Base-by-base conservation (phyloP, 2,888 invertebrate species). In the Phoenoteleia sp. region DNA sequence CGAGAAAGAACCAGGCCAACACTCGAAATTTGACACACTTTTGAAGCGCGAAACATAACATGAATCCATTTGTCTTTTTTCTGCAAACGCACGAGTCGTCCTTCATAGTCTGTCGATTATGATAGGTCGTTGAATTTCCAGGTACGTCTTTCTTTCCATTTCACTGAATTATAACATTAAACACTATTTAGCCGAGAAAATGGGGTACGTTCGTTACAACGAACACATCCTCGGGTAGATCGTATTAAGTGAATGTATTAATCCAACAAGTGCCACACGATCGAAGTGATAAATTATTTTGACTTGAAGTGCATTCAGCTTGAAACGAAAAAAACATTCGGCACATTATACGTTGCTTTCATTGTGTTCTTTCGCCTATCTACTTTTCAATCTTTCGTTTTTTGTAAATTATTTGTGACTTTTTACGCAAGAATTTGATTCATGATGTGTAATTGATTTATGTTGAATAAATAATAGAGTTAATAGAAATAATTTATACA, bases 21-120 rank as follows among this genome's bases (percentile, higher is more conserved):
- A 82, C 88, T 90, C 89, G 90, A 92, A 91, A 91, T 91, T 91
- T 88, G 91, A 90, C 91, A 90, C 85, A 89, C 91, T 91, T 92
- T 75, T 69, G 58, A 52, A 25, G 66, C 47, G 69, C 60, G 62
- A 77, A 80, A 72, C 76, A 64, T 64, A 56, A 80, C 76, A 66
- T 60, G 58, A 81, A 49, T 72, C n/a, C 47, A 60, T 75, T 74
- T 67, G 52, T 74, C 36, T 29, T 76, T 75, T 66, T 81, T 58
- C 56, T 60, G 52, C 62, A 67, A 72, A 42, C 29, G 21, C 42
- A 69, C 33, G 64, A 80, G 33, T 64, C 84, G 84, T 77, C 81
- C 84, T 85, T 85, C 81, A 69, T 81, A 77, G 75, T 62, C 33
- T 56, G 71, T 25, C 81, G 74, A 80, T 84, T 84, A 71, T 84